phyloP scores from a whole-genome alignment of 2,113 vertebrate genomes.

The Machaerirhynchus nigripectus region DNA sequence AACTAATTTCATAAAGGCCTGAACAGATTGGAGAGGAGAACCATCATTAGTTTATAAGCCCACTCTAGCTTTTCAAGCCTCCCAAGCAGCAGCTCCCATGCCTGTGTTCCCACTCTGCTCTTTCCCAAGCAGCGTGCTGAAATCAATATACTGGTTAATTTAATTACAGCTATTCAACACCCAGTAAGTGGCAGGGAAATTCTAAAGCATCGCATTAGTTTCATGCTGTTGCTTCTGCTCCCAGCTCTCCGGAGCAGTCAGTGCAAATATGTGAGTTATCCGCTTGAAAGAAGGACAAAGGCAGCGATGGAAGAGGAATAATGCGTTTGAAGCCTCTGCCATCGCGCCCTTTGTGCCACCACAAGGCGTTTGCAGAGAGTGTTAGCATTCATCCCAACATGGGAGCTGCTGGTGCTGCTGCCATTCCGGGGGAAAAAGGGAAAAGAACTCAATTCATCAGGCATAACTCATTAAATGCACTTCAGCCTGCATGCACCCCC shows the following conservation, averaged over 20 bases:
- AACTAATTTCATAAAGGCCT: not conserved
- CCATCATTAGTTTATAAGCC: not conserved
- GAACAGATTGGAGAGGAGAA: not conserved
- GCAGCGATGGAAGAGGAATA: slow-evolving; percentile 27
- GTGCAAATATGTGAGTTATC: slow-evolving; percentile 35
- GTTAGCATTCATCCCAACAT: not conserved
- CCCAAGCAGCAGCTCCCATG: not conserved
- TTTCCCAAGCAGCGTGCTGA: not conserved
- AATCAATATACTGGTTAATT: slow-evolving; percentile 54
- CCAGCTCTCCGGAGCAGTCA: not conserved
- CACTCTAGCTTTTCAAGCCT: not conserved
- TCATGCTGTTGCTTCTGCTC: slow-evolving; percentile 59
- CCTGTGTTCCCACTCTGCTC: not conserved
- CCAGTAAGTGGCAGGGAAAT: slow-evolving; percentile 3
- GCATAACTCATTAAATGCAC: not conserved
- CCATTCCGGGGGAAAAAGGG: not conserved
- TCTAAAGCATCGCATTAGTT: slow-evolving; percentile 59
- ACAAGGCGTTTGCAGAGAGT: not conserved
- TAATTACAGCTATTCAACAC: slow-evolving; percentile 52
- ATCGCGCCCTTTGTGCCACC: not conserved
- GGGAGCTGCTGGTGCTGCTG: slow-evolving; percentile 17
- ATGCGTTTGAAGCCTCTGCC: not conserved
- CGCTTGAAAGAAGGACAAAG: slow-evolving; percentile 56
- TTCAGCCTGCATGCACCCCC: not conserved
- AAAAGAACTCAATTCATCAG: not conserved